These are phyloP conservation scores for Pica pica DNA, from an alignment of 2,113 vertebrate species.

Conservation along the genomic window DNA sequence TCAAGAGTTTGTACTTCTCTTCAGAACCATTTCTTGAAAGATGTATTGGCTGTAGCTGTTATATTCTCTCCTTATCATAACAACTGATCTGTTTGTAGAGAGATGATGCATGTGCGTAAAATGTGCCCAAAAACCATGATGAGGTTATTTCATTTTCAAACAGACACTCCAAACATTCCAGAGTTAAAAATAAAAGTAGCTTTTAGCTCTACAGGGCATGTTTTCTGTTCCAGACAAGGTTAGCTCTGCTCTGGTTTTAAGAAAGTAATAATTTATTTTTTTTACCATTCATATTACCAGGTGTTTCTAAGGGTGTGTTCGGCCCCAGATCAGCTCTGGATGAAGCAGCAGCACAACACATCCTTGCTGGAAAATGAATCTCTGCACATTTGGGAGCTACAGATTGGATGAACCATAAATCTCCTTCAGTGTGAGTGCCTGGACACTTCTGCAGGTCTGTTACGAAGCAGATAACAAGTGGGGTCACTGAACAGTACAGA, in stretches of 20 bases:
- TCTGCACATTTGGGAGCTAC: background rate
- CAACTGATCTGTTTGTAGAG: background rate
- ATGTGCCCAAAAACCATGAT: background rate
- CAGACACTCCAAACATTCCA: background rate
- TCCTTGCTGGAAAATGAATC: background rate
- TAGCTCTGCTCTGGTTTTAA: background rate
- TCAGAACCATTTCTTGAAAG: background rate
- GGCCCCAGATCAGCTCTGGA: background rate
- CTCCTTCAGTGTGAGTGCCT: background rate
- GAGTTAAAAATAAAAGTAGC: background rate
- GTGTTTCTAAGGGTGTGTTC: background rate
- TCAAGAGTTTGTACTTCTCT: background rate
- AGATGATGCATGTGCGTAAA: background rate
- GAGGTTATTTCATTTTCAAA: background rate
- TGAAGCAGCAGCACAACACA: background rate
- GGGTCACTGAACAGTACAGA: background rate
- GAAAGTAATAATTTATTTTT: background rate
- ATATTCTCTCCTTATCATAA: background rate
- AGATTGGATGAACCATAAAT: background rate
- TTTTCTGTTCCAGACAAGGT: background rate
- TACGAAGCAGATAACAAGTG: background rate
- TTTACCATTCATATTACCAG: background rate
- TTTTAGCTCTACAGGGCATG: background rate
- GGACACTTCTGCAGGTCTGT: background rate
- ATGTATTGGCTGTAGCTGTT: background rate